These are phyloP conservation scores for Caradrina clavipalpis DNA, from an alignment of 2,888 invertebrate species.

Conservation along the genomic window DNA sequence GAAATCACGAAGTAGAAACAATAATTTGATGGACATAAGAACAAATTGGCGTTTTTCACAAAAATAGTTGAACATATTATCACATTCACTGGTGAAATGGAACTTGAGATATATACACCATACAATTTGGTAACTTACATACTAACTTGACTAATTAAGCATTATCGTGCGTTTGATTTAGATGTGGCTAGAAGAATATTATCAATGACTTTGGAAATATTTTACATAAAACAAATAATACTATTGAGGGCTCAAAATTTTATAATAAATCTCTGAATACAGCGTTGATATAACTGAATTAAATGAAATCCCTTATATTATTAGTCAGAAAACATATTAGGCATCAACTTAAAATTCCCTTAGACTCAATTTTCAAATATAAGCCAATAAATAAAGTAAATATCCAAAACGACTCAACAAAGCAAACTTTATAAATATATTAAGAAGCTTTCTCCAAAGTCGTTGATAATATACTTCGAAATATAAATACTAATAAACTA, in stretches of 20 bases:
- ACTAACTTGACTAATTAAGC: constrained; percentile 65
- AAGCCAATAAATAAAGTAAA: constrained; percentile 13
- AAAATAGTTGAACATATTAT: constrained; percentile 62
- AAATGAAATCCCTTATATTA: neutral
- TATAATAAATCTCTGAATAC: neutral
- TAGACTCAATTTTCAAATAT: constrained; percentile 19
- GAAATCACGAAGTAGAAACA: constrained; percentile 72
- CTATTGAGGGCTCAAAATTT: neutral
- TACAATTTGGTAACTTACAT: constrained; percentile 62
- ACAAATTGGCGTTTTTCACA: constrained; percentile 71
- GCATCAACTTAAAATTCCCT: constrained; percentile 12
- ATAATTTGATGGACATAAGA: constrained; percentile 53
- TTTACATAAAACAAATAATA: neutral
- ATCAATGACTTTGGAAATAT: constrained; percentile 52
- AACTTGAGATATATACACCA: constrained; percentile 59
- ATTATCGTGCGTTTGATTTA: constrained; percentile 62
- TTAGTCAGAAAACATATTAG: constrained; percentile 6
- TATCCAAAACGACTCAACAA: constrained; percentile 14
- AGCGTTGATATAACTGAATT: neutral
- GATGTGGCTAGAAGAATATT: constrained; percentile 64
- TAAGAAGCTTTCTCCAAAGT: constrained; percentile 14
- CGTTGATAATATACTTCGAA: constrained; percentile 52
- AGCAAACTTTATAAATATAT: constrained; percentile 34
- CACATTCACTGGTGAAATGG: constrained; percentile 65
- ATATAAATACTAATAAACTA: constrained; percentile 65